Conservation (phyloP, 2,113 vertebrate genomes). For the Phylloscopus trochiloides region DNA sequence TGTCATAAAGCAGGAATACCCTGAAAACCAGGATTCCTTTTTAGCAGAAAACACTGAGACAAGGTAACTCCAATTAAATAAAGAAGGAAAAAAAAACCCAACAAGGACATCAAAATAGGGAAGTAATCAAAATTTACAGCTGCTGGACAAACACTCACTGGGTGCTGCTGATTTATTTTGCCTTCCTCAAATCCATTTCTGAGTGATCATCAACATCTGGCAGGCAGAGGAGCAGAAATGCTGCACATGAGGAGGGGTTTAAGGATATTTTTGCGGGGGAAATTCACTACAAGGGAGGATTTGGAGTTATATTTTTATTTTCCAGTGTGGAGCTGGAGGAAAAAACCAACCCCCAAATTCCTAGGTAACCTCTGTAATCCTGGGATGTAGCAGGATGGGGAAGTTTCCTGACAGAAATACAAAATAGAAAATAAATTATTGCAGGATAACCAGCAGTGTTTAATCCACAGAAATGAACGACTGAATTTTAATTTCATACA, state of each 20-base stretch:
- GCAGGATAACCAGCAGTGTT: neutral
- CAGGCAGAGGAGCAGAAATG: neutral
- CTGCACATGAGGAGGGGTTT: neutral
- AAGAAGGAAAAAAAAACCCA: neutral
- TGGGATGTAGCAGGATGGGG: too few species aligned
- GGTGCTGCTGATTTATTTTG: neutral
- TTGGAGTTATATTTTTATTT: neutral
- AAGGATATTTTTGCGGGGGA: rapidly evolving
- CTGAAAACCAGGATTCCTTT: neutral
- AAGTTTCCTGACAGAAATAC: neutral
- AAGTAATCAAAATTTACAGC: neutral
- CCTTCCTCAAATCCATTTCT: neutral
- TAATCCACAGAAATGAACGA: neutral
- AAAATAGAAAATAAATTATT: neutral
- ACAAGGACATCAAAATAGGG: neutral
- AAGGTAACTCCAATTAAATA: neutral
- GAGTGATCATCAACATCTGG: neutral
- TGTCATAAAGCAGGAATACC: neutral
- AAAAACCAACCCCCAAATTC: neutral
- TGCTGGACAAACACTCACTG: neutral
- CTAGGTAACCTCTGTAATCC: neutral
- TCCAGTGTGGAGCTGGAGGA: neutral
- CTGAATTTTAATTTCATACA: neutral
- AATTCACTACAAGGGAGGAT: neutral
- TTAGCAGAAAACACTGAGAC: neutral